Evolutionary conservation across 2,888 invertebrate genomes (phyloP).

Genomic region (Helleia helle): DNA sequence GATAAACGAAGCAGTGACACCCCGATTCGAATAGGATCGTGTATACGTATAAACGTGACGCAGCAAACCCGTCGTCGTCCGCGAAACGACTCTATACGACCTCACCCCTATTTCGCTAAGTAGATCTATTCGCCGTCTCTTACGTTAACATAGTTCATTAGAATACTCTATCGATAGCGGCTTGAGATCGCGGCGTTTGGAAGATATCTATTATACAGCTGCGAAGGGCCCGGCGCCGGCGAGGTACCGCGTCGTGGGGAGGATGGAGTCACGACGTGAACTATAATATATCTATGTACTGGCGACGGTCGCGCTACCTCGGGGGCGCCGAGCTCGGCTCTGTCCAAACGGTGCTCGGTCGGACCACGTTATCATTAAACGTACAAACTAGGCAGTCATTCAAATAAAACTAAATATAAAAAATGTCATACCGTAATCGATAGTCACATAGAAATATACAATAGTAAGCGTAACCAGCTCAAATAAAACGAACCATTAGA

Average conservation of each 20-base stretch:
- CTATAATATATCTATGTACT: too few relatives aligned
- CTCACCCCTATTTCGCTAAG: constrained; percentile 33
- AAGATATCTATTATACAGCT: constrained; percentile 31
- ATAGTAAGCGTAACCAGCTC: constrained; percentile 66
- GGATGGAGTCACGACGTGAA: not conserved
- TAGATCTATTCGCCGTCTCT: constrained; percentile 49
- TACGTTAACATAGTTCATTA: constrained; percentile 27
- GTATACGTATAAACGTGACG: too few relatives aligned
- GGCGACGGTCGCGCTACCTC: not conserved
- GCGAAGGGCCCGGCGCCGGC: not conserved
- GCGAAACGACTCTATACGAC: not conserved
- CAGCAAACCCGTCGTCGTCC: not conserved
- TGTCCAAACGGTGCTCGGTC: constrained; percentile 7
- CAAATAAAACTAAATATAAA: constrained; percentile 59
- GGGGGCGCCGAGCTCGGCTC: not conserved
- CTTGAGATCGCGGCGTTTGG: constrained; percentile 54
- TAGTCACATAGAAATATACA: constrained; percentile 45
- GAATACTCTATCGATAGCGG: constrained; percentile 27
- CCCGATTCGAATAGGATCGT: too few relatives aligned
- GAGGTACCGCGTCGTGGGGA: not conserved
- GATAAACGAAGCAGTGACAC: too few relatives aligned
- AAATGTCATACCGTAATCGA: constrained; percentile 42
- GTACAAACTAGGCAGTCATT: constrained; percentile 72
- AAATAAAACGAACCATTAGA: constrained; percentile 45
- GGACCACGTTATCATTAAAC: constrained; percentile 28